phyloP scores from a whole-genome alignment of 1,140 invertebrate species.

The Leptinotarsa lineolata region DNA sequence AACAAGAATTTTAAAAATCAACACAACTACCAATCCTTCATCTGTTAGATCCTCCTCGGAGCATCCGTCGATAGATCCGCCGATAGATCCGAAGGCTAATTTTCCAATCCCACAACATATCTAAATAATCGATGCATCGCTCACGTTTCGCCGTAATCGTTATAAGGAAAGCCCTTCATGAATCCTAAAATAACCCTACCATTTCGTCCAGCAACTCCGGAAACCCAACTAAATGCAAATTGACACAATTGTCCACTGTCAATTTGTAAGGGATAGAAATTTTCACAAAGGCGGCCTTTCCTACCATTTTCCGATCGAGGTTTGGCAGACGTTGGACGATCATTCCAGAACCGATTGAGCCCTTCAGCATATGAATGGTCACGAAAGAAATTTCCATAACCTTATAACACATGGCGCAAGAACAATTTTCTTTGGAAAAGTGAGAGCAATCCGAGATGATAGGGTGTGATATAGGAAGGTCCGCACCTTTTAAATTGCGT shows the following conservation, averaged over 20 bases:
- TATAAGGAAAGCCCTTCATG: background rate
- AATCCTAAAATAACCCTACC: background rate
- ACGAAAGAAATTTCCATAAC: constrained; percentile 20
- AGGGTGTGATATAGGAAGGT: constrained; percentile 25
- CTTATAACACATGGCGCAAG: constrained; percentile 14
- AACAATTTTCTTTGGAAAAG: constrained; percentile 25
- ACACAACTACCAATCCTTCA: too few relatives aligned
- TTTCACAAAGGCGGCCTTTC: constrained; percentile 16
- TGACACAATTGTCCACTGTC: constrained; percentile 18
- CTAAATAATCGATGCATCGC: too few relatives aligned
- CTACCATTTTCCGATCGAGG: constrained; percentile 6
- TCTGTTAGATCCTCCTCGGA: too few relatives aligned
- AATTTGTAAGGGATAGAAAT: constrained; percentile 25
- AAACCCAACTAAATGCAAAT: constrained; percentile 16
- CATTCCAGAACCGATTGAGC: constrained; percentile 18
- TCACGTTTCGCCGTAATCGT: background rate
- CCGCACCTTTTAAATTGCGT: constrained; percentile 18
- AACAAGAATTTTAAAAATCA: too few relatives aligned
- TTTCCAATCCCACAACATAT: too few relatives aligned
- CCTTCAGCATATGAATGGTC: constrained; percentile 24
- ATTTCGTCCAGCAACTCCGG: background rate
- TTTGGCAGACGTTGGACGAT: constrained; percentile 7
- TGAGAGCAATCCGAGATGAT: constrained; percentile 27
- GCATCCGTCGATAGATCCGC: too few relatives aligned
- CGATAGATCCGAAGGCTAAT: too few relatives aligned